Base-by-base conservation (phyloP, 2,113 vertebrate genomes). In the Pluvialis apricaria region DNA sequence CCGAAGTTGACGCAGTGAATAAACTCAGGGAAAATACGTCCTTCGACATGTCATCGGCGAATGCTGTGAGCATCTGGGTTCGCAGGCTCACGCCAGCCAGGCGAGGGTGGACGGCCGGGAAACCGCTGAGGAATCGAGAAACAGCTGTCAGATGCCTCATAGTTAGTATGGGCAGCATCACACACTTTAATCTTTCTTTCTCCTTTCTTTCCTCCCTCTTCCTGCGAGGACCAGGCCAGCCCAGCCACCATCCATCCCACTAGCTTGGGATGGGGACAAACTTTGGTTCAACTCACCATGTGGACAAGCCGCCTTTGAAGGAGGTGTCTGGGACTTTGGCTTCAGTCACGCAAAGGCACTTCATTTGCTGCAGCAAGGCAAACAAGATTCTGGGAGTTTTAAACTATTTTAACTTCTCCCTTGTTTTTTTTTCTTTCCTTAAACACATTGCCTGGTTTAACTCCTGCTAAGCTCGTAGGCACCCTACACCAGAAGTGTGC, bases 41-140 rank as follows among this genome's bases (percentile, higher is more conserved):
- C 77, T 58, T 66, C 1, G 21, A 8, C 0, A 0, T 72, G 52
- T 28, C 57, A 24, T 5, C 6, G 4, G 36, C 0, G 7, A 65
- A 13, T 31, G 58, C 65, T 71, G 69, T 34, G 51, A 84, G 61
- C 60, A 66, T 61, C 76, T 58, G 70, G 13, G 65, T 52, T 68
- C 2, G 6, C 38, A 10, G 57, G 51, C 36, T 68, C 26, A 44
- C 10, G 9, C n/a, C 47, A 15, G 31, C 16, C 64, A 49, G 81
- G 32, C 0, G 3, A 75, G 29, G 47, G 20, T 31, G 42, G 52
- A 20, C 6, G 21, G 38, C 8, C 10, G 22, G 70, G 49, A 86
- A 82, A 36, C n/a, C 66, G 47, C 73, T 0, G 0, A 61, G 82
- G 62, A 89, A 29, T 5, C 0, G 2, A 82, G 62, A 66, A 91